A percentile compares a stretch with the other conserved stretches of the same genome.
Evolutionary conservation across 2,113 vertebrate species (phyloP).

Genomic region (Apeltes quadracus): DNA sequence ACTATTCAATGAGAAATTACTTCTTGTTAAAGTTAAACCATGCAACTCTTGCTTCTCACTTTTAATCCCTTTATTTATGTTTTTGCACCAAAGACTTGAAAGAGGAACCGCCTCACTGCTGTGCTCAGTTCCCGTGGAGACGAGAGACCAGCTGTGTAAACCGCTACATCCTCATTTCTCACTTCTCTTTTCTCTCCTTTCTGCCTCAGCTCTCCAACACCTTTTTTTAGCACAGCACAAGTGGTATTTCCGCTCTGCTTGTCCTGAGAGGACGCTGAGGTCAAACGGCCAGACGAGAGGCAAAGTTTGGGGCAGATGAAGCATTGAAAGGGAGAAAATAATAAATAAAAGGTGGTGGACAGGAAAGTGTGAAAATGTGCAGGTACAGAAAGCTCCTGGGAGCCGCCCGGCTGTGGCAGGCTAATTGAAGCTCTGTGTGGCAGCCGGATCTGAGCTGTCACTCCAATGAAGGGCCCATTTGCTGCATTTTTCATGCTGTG

Average conservation of each 20-base stretch:
- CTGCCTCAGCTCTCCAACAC: conserved; percentile 9
- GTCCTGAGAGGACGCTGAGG: conserved; percentile 16
- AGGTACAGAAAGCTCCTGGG: conserved; percentile 60
- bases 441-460: conserved; percentile 70
- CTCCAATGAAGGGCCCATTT: conserved; percentile 77
- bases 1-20: not conserved
- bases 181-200: not conserved
- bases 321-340: conserved; percentile 3
- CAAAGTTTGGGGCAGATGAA: conserved; percentile 40
- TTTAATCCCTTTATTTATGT: conserved; percentile 10
- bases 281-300: conserved; percentile 18
- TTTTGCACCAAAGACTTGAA: conserved; percentile 15
- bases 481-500: conserved; percentile 74
- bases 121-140: conserved; percentile 21
- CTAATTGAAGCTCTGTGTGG: conserved; percentile 80
- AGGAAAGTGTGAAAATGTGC: conserved; percentile 42
- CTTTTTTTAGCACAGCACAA: conserved; percentile 53
- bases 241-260: conserved; percentile 42
- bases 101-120: not conserved
- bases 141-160: conserved; percentile 19
- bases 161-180: not conserved
- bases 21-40: not conserved
- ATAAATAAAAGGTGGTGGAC: conserved; percentile 15
- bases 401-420: conserved; percentile 66
- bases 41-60: not conserved